phyloP scores from a whole-genome alignment of 2,888 invertebrate genomes.

The Deroplatys truncata region DNA sequence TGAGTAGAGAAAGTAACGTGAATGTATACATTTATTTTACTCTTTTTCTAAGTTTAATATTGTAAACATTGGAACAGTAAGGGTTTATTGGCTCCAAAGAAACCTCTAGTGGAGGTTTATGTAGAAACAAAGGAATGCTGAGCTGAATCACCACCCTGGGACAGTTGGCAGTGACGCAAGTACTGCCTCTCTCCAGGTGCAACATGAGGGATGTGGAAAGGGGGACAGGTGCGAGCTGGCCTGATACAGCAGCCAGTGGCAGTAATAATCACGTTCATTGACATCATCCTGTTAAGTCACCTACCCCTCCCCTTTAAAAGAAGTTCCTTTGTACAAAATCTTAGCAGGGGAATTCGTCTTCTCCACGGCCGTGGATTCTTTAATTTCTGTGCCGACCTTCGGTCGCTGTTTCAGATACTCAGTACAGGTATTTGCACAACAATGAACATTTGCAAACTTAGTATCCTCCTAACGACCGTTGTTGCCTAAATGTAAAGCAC shows the following conservation, averaged over 20 bases:
- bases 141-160: neutral
- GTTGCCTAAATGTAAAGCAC: no score
- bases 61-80: neutral
- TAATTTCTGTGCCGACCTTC: no score
- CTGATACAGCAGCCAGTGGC: neutral
- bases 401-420: no score
- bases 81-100: no score
- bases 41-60: no score
- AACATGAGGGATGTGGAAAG: neutral
- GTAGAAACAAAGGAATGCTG: neutral
- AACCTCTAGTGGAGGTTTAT: no score
- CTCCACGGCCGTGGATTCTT: no score
- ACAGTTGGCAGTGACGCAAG: neutral
- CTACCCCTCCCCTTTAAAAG: neutral
- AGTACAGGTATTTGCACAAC: no score
- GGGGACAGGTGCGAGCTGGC: neutral
- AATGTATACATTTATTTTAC: no score
- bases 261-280: neutral
- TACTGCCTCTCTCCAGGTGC: neutral
- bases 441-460: no score
- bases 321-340: neutral
- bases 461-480: no score
- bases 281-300: conserved; percentile 3
- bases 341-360: neutral
- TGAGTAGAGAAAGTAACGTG: no score